These are phyloP conservation scores for Pollenia amentaria DNA, from an alignment of 2,888 invertebrate genomes.

Conservation along the genomic window DNA sequence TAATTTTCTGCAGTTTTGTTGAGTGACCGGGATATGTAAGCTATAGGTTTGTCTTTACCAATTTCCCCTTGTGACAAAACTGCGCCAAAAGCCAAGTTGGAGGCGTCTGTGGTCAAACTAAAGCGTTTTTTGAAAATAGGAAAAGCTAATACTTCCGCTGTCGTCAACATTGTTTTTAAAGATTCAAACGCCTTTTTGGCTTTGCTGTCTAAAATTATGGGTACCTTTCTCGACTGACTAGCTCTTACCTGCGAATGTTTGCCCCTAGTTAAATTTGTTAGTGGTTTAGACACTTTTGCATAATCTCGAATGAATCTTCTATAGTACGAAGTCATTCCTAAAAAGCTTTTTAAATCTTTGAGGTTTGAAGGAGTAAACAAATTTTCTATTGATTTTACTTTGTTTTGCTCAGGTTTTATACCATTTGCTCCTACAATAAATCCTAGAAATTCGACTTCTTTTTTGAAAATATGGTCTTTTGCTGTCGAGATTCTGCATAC, in stretches of 20 bases:
- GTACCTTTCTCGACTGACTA: too few species aligned
- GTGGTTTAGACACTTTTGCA: slow-evolving; percentile 48
- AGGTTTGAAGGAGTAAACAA: too few species aligned
- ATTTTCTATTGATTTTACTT: slow-evolving; percentile 21
- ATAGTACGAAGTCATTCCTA: slow-evolving; percentile 55
- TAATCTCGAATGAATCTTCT: slow-evolving; percentile 59
- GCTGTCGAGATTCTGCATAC: too few species aligned
- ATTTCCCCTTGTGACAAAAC: slow-evolving; percentile 62
- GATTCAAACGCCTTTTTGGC: slow-evolving; percentile 54
- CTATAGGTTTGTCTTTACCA: slow-evolving; percentile 42
- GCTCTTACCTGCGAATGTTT: slow-evolving; percentile 56
- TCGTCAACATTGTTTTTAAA: slow-evolving; percentile 50
- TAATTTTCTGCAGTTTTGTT: slow-evolving; percentile 45
- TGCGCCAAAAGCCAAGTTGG: slow-evolving; percentile 62
- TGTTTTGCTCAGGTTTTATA: slow-evolving; percentile 40
- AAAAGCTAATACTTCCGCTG: slow-evolving; percentile 65
- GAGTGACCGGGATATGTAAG: slow-evolving; percentile 43
- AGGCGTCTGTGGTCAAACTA: slow-evolving; percentile 71
- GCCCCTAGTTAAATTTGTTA: slow-evolving; percentile 52
- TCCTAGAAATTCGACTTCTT: slow-evolving; percentile 60
- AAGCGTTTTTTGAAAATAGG: slow-evolving; percentile 71
- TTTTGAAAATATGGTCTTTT: too few species aligned
- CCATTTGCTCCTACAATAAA: slow-evolving; percentile 26
- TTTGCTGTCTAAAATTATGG: too few species aligned
- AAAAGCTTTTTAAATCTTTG: too few species aligned